Evolutionary conservation across 2,888 invertebrate genomes (phyloP), one percentile per base, ranked within the genome.

Genomic region (Ypsolopha scabrella): DNA sequence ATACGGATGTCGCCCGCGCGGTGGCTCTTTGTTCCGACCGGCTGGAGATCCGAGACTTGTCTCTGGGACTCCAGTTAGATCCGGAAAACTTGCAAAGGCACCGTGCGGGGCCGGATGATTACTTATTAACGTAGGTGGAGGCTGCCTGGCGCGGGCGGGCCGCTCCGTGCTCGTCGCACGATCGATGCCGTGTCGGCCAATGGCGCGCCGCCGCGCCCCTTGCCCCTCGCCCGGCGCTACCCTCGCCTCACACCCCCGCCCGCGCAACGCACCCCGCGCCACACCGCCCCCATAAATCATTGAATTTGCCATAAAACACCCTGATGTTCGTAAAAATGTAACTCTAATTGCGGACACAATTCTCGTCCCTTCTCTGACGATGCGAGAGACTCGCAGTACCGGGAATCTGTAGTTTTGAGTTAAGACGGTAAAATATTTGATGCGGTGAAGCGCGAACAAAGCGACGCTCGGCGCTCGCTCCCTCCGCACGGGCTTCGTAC

Each of bases 51-150:
- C 77, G 72, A 76, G 76, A 73, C 72, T 75, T 75, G 75, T 79
- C 80, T 82, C 79, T 67, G 75, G 70, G 75, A 72, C 77, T 77
- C 73, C 78, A 75, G 80, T 72, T 75, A 73, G 68, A 76, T 70
- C 80, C 83, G 82, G 83, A 80, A 82, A 79, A 79, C 78, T 83
- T 75, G 76, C 74, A 75, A 78, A 83, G 83, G 82, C 80, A 81
- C 77, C 75, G 75, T 46, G 45, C 80, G 75, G 81, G 81, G 79
- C 81, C 80, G 82, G 76, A 82, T 82, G 83, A 86, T 85, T 86
- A 85, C 86, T 86, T 86, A 86, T 86, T 86, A 86, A 85, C 85
- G 83, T 85, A 81, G 86, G 82, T 83, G 85, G 83, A 82, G 86
- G 82, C 75, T 75, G 80, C 79, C 70, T 69, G 54, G 55, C 55